Evolutionary conservation across 2,888 invertebrate species (phyloP).

Genomic region (Steinernema scapterisci): DNA sequence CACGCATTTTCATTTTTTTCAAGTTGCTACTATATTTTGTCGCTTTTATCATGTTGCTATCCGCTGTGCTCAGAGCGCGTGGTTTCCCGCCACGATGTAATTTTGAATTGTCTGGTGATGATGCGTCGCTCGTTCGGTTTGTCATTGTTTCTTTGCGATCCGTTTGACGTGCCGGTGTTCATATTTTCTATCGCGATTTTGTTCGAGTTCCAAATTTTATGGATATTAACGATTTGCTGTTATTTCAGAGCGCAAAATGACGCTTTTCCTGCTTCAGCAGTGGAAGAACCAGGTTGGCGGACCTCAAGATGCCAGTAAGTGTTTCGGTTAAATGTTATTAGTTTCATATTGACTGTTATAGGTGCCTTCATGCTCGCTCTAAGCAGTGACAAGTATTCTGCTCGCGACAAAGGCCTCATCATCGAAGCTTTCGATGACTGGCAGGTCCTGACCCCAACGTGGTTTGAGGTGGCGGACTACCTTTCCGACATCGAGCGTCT

Average conservation of each 20-base stretch:
- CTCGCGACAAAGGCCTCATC: conserved; percentile 52
- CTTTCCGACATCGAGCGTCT: conserved; percentile 77
- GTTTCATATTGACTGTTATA: conserved; percentile 33
- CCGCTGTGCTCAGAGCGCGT: too few relatives aligned
- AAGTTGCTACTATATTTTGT: too few relatives aligned
- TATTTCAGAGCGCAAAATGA: conserved; percentile 39
- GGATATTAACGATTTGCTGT: not conserved
- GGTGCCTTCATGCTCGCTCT: conserved; percentile 54
- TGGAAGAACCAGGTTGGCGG: conserved; percentile 52
- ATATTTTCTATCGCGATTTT: not conserved
- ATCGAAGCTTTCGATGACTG: conserved; percentile 58
- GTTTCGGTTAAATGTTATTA: not conserved
- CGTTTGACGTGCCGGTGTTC: not conserved
- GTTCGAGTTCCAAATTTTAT: not conserved
- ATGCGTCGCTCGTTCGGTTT: conserved; percentile 9
- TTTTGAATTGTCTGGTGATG: not conserved
- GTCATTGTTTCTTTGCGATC: not conserved
- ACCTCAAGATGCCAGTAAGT: conserved; percentile 51
- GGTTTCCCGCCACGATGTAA: not conserved
- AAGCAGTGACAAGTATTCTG: conserved; percentile 40
- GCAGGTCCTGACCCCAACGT: conserved; percentile 58
- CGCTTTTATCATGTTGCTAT: too few relatives aligned
- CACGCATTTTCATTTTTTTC: too few relatives aligned
- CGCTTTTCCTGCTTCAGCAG: conserved; percentile 45
- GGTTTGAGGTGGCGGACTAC: conserved; percentile 62